Percentiles rank a stretch among this genome's conserved stretches.
phyloP scores from a whole-genome alignment of 2,113 vertebrate genomes.

The Bos taurus region DNA sequence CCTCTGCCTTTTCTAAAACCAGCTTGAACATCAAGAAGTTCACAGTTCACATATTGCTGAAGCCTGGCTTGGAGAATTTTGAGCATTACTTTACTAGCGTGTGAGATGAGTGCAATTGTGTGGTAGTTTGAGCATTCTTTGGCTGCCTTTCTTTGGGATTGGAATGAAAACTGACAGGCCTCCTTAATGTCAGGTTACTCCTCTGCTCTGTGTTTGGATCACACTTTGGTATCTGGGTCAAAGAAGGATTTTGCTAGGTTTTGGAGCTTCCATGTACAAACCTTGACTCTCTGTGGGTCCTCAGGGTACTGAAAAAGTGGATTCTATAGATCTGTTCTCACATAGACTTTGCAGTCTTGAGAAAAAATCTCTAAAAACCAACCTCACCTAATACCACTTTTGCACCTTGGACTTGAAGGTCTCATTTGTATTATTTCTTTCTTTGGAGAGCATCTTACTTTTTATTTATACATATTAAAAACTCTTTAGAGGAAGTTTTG shows the following conservation, averaged over 20 bases:
- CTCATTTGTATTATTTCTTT: background rate
- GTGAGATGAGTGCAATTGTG: too few species aligned
- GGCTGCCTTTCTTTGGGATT: too few species aligned
- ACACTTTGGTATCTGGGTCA: background rate
- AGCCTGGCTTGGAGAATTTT: too few species aligned
- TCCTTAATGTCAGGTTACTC: background rate
- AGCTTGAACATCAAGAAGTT: too few species aligned
- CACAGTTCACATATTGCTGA: too few species aligned
- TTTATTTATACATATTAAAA: background rate
- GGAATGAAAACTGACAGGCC: too few species aligned
- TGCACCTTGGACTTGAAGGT: background rate
- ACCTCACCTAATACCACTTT: background rate
- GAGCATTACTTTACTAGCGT: too few species aligned
- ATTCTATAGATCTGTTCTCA: background rate
- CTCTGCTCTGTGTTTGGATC: background rate
- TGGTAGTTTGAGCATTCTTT: too few species aligned
- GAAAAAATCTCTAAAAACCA: background rate
- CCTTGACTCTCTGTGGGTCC: background rate
- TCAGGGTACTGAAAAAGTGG: background rate
- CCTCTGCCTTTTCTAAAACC: too few species aligned
- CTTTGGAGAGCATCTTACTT: background rate
- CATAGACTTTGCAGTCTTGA: background rate
- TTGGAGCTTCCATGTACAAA: background rate
- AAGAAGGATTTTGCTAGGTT: background rate
- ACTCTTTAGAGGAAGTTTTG: background rate